phyloP scores from a whole-genome alignment of 2,797 vertebrate genomes.

The Betta splendens region DNA sequence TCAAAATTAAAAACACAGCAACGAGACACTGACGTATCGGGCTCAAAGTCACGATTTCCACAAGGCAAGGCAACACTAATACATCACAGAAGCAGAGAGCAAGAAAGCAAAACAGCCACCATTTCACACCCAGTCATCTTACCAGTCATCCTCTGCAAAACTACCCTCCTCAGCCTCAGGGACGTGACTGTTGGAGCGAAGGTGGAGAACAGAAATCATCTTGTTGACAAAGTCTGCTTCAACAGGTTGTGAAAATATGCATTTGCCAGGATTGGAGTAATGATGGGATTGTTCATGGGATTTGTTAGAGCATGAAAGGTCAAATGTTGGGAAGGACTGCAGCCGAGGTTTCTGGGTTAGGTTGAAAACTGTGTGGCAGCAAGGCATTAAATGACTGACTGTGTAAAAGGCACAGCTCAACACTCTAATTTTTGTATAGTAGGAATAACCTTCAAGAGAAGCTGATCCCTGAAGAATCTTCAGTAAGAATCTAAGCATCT shows the following conservation, averaged over 20 bases:
- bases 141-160: constrained; percentile 94
- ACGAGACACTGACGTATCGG: constrained; percentile 40
- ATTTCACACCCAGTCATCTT: constrained; percentile 79
- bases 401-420: not conserved
- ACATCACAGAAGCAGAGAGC: constrained; percentile 74
- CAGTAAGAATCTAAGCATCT: too few relatives aligned
- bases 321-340: constrained; percentile 14
- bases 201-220: constrained; percentile 72
- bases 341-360: constrained; percentile 11
- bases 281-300: constrained; percentile 38
- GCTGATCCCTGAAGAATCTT: too few relatives aligned
- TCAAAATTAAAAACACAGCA: constrained; percentile 41
- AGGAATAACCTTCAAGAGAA: too few relatives aligned
- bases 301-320: constrained; percentile 13
- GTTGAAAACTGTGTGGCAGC: constrained; percentile 10
- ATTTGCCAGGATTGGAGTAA: constrained; percentile 15
- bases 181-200: constrained; percentile 88
- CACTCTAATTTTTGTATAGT: not conserved
- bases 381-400: constrained; percentile 2
- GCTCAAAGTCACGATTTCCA: constrained; percentile 64
- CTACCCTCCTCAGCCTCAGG: constrained; percentile 94
- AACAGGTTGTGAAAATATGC: constrained; percentile 25
- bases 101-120: constrained; percentile 45
- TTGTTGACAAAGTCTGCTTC: constrained; percentile 61
- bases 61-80: constrained; percentile 73